Evolutionary conservation across 2,797 vertebrate genomes (phyloP).

Genomic region (Argya squamiceps): DNA sequence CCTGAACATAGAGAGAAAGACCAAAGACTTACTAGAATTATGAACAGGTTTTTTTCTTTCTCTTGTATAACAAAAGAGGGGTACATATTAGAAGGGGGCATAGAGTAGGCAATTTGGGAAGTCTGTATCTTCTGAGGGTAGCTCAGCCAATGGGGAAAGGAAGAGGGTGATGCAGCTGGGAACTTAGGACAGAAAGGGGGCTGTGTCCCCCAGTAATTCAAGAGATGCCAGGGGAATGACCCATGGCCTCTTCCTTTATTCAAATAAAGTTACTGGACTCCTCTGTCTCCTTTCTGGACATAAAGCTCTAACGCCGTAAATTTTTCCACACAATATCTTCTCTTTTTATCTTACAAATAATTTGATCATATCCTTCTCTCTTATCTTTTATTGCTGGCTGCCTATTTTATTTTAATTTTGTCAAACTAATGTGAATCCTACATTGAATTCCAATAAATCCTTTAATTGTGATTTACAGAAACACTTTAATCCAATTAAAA

Average conservation of each 20-base stretch:
- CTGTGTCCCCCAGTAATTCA: fast-evolving
- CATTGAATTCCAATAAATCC: not conserved
- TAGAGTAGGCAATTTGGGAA: fast-evolving
- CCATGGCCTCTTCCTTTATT: not conserved
- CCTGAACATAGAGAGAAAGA: not conserved
- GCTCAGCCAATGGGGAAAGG: not conserved
- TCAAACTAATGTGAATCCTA: not conserved
- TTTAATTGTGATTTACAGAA: not conserved
- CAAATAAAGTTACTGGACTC: not conserved
- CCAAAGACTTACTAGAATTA: not conserved
- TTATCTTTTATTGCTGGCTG: not conserved
- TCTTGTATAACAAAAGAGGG: not conserved
- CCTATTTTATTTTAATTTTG: not conserved
- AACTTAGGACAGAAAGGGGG: not conserved
- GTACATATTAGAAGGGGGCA: too few species aligned
- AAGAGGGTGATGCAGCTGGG: not conserved
- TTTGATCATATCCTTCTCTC: not conserved
- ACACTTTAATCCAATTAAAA: not conserved
- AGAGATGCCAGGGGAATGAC: not conserved
- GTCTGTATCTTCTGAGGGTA: not conserved
- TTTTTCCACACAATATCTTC: fast-evolving
- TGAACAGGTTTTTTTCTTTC: not conserved
- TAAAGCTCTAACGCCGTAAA: fast-evolving
- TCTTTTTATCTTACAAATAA: not conserved
- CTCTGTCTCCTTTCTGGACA: not conserved